Evolutionary conservation across 1,140 invertebrate genomes (phyloP).

Genomic region (Drosophila takahashii): DNA sequence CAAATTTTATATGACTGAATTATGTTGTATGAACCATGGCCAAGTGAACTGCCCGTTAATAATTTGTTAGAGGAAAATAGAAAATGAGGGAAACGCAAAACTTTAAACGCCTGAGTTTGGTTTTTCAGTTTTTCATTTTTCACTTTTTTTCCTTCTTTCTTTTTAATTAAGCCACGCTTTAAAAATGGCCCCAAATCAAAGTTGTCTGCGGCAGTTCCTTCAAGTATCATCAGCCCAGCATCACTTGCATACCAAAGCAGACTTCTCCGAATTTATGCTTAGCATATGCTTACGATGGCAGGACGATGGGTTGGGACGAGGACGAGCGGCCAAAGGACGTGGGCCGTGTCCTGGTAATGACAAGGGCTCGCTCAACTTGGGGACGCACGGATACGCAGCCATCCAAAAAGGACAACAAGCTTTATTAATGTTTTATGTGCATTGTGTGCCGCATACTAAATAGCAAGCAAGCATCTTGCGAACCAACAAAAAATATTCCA

Average conservation of each 20-base stretch:
- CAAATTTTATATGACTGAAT: conserved; percentile 81
- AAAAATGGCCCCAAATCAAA: conserved; percentile 69
- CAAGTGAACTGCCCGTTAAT: conserved; percentile 62
- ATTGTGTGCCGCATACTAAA: conserved; percentile 80
- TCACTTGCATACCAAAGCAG: conserved; percentile 62
- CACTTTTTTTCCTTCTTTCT: conserved; percentile 1
- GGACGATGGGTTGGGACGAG: background rate
- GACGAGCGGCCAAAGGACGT: background rate
- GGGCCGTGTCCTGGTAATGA: conserved; percentile 71
- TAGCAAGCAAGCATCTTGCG: conserved; percentile 15
- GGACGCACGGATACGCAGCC: conserved; percentile 51
- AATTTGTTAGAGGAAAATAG: conserved; percentile 55
- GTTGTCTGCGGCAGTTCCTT: conserved; percentile 53
- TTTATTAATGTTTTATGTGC: conserved; percentile 83
- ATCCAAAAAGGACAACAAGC: conserved; percentile 81
- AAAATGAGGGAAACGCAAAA: conserved; percentile 15
- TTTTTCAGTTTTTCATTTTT: background rate
- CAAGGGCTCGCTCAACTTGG: conserved; percentile 56
- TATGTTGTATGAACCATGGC: conserved; percentile 74
- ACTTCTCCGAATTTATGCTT: conserved; percentile 70
- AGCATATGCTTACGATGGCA: conserved; percentile 64
- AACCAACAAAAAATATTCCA: background rate
- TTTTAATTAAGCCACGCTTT: conserved; percentile 69
- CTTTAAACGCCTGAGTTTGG: conserved; percentile 31
- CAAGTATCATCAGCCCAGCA: conserved; percentile 45